Base-by-base conservation (phyloP, 2,888 invertebrate species). In the Xylocampa areola region DNA sequence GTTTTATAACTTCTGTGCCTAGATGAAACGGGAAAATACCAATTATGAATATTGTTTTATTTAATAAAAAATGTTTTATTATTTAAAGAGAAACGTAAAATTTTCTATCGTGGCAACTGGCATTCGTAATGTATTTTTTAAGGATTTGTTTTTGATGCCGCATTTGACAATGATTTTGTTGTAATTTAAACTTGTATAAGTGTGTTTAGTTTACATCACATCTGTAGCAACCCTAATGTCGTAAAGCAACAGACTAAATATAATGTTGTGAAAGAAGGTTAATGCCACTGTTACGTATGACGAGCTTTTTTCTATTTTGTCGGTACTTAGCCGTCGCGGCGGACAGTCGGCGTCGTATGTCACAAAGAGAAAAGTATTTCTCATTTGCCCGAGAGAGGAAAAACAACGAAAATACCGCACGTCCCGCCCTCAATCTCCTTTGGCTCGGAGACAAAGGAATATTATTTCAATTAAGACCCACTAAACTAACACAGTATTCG, bases 311-410 rank as follows among this genome's bases (percentile, higher is more conserved):
- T 78, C 71, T 70, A 59, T 73, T 75, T 71, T 54, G 67, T 68
- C 71, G 69, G 78, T 81, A 84, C 81, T 87, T 81, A 85, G 79
- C 76, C 61, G 47, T 41, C 60, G 68, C 73, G 73, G 69, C 77
- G 85, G 84, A 68, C 85, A 77, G 81, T 80, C 80, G 78, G 82
- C 83, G 84, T 87, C 85, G 86, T 86, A 79, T 89, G 88, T 89
- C 89, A 87, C 87, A 90, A 85, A 89, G 86, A 85, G 86, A 83
- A 86, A 90, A 90, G 87, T 89, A 90, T 89, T 90, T 90, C 87
- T 89, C 90, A 89, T 90, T 89, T 87, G 82, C 75, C 80, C 76
- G 72, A 76, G 80, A 84, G 80, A 75, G 81, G 82, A 82, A 88
- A 89, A 89, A 86, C 86, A 87, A 86, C 82, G 82, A 86, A 81